Conservation (phyloP, 2,888 invertebrate genomes). For the Erebia epiphron region DNA sequence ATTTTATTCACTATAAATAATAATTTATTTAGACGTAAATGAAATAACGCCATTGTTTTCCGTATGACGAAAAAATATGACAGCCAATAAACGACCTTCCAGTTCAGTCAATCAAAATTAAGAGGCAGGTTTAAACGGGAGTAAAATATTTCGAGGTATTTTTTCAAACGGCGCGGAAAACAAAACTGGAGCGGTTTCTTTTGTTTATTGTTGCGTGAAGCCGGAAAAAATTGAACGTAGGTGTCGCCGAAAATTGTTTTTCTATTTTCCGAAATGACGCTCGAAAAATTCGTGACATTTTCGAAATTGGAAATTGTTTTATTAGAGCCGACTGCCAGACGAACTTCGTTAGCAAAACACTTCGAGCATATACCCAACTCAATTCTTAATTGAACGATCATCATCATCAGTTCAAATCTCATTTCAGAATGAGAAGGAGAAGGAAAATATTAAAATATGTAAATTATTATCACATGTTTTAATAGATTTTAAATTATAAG, state of each 20-base stretch:
- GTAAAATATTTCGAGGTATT: constrained; percentile 5
- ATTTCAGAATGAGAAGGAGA: no score
- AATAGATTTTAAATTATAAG: no score
- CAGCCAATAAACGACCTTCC: neutral
- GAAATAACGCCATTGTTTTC: neutral
- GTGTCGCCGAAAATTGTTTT: constrained; percentile 17
- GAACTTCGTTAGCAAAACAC: no score
- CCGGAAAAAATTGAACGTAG: constrained; percentile 14
- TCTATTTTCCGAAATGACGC: constrained; percentile 12
- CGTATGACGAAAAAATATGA: neutral
- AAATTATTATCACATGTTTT: no score
- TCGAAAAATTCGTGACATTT: neutral
- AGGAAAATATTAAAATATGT: no score
- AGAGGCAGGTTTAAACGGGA: neutral
- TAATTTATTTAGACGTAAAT: no score
- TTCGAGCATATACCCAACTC: no score
- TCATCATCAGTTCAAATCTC: no score
- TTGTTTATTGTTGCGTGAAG: constrained; percentile 22
- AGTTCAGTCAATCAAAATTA: neutral
- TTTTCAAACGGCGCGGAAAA: constrained; percentile 10
- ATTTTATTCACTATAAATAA: neutral
- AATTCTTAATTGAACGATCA: no score
- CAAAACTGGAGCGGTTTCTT: constrained; percentile 5
- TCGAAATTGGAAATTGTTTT: neutral
- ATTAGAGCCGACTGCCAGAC: no score